Conservation (phyloP, 2,113 vertebrate species). For the Paraplagusia blochii region DNA sequence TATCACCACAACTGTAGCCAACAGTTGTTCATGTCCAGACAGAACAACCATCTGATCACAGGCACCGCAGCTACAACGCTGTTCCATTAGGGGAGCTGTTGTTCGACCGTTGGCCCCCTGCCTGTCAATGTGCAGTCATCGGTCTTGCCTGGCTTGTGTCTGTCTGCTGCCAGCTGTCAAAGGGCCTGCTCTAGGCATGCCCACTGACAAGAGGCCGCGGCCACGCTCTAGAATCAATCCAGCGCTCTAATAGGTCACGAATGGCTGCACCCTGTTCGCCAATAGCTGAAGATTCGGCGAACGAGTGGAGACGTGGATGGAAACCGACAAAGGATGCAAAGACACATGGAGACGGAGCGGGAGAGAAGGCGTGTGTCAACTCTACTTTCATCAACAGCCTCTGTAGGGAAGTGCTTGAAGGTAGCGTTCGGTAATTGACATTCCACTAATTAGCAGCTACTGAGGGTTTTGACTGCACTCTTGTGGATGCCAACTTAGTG, state of each 20-base stretch:
- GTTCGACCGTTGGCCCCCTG: slow-evolving; percentile 57
- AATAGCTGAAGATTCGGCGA: slow-evolving; percentile 65
- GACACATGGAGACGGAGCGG: slow-evolving; percentile 12
- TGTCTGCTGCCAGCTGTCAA: slow-evolving; percentile 73
- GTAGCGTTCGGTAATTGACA: slow-evolving; percentile 44
- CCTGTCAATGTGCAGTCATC: slow-evolving; percentile 72
- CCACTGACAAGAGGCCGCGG: slow-evolving; percentile 72
- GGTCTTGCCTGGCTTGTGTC: slow-evolving; percentile 66
- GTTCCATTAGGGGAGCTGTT: slow-evolving; percentile 36
- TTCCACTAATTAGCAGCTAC: slow-evolving; percentile 33
- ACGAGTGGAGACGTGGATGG: slow-evolving; percentile 24
- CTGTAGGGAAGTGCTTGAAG: slow-evolving; percentile 8
- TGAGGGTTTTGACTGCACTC: slow-evolving; percentile 12
- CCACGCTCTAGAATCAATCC: slow-evolving; percentile 77
- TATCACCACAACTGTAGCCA: no score
- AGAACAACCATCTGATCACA: not conserved
- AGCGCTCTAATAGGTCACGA: slow-evolving; percentile 79
- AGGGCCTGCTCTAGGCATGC: slow-evolving; percentile 63
- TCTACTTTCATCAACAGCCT: slow-evolving; percentile 40
- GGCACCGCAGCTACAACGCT: not conserved
- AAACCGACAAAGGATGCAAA: slow-evolving; percentile 20
- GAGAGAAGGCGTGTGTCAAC: slow-evolving; percentile 11
- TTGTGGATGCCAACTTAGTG: slow-evolving; percentile 24
- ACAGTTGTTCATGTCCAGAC: no score
- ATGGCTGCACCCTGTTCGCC: slow-evolving; percentile 69